These are phyloP conservation scores for Eumerus sabulonum DNA, from an alignment of 2,888 invertebrate species.

Conservation along the genomic window DNA sequence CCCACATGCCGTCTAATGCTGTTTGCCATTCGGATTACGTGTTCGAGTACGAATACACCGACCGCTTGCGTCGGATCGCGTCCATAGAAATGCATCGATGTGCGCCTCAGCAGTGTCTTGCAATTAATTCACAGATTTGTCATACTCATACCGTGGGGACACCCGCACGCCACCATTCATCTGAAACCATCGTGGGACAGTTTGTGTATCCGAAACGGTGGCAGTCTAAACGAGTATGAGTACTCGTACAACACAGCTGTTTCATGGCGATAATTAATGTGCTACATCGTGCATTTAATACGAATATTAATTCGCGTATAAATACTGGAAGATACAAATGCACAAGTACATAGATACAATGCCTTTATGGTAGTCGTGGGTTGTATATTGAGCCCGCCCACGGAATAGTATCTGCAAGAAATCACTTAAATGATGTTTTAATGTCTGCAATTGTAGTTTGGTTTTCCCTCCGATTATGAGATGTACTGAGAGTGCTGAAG, in stretches of 20 bases:
- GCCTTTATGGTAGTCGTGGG: conserved; percentile 39
- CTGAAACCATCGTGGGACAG: conserved; percentile 32
- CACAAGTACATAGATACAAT: background rate
- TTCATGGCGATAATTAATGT: conserved; percentile 56
- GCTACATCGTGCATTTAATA: conserved; percentile 61
- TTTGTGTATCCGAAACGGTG: conserved; percentile 43
- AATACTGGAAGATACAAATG: conserved; percentile 43
- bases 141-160: conserved; percentile 53
- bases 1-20: conserved; percentile 33
- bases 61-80: conserved; percentile 17
- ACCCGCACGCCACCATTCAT: conserved; percentile 37
- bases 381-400: conserved; percentile 50
- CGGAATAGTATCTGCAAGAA: conserved; percentile 50
- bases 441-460: conserved; percentile 42
- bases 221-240: conserved; percentile 52
- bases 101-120: conserved; percentile 34
- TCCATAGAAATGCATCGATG: background rate
- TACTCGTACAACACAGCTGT: conserved; percentile 47
- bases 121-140: conserved; percentile 65
- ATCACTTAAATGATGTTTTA: conserved; percentile 52
- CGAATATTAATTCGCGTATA: conserved; percentile 59
- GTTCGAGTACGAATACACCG: conserved; percentile 17
- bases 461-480: conserved; percentile 19
- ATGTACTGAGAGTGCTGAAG: conserved; percentile 26
- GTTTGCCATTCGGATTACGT: too few relatives aligned